Evolutionary conservation across 1,140 invertebrate species (phyloP).

Genomic region (Atopsyche davidsoni): DNA sequence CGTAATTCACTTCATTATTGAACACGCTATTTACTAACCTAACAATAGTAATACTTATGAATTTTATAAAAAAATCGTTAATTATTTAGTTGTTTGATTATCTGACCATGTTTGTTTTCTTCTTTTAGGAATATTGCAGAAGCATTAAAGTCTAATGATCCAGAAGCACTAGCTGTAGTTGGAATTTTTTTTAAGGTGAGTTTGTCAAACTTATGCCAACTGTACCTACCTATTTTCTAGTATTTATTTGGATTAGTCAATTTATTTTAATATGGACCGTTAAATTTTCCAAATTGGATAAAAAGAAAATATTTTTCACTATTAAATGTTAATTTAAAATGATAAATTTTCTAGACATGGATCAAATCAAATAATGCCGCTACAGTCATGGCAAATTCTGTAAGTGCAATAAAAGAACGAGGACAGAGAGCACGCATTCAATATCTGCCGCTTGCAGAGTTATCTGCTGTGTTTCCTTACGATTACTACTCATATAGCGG

Average conservation of each 20-base stretch:
- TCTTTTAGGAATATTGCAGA: conserved; percentile 11
- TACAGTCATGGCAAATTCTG: conserved; percentile 1
- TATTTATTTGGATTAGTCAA: no score
- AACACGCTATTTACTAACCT: no score
- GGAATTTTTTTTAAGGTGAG: conserved; percentile 17
- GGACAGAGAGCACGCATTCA: not conserved
- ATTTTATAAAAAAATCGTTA: not conserved
- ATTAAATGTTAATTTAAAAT: no score
- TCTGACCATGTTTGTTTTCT: not conserved
- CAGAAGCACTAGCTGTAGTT: conserved; percentile 16
- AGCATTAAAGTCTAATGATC: conserved; percentile 9
- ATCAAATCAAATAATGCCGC: conserved; percentile 6
- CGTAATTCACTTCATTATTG: conserved; percentile 6
- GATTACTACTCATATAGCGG: conserved; percentile 61
- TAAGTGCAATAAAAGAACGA: conserved; percentile 1
- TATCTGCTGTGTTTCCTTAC: conserved; percentile 33
- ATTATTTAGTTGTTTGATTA: no score
- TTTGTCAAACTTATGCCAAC: no score
- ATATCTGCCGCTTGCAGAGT: conserved; percentile 8
- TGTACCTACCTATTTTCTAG: no score
- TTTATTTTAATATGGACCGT: no score
- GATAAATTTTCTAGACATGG: no score
- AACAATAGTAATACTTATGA: not conserved
- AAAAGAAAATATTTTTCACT: no score
- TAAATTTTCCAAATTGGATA: no score